Conservation (phyloP, 2,113 vertebrate genomes). For the Noturus placidus region DNA sequence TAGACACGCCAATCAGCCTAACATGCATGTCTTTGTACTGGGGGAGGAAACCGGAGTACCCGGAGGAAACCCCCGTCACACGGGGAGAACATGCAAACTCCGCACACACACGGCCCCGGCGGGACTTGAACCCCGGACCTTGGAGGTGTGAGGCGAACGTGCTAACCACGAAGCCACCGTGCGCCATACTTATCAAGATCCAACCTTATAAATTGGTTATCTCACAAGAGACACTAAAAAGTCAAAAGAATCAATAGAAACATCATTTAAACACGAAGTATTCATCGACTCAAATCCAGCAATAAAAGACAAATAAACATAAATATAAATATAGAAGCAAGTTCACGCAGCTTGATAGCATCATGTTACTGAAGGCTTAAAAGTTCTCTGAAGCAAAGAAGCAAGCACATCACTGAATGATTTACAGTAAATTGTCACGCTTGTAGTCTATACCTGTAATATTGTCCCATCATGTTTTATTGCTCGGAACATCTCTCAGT, state of each 20-base stretch:
- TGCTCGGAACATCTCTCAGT: neutral
- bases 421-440: slow-evolving; percentile 2
- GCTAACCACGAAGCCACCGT: too few species aligned
- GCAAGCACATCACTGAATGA: slow-evolving; percentile 45
- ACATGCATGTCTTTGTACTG: too few species aligned
- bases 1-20: too few species aligned
- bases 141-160: too few species aligned
- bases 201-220: slow-evolving; percentile 48
- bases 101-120: too few species aligned
- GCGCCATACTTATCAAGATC: slow-evolving; percentile 39
- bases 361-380: neutral
- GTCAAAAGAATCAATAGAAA: slow-evolving; percentile 48
- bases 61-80: too few species aligned
- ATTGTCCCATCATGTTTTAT: slow-evolving; percentile 17
- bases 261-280: slow-evolving; percentile 41
- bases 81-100: too few species aligned
- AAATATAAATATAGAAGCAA: slow-evolving; percentile 29
- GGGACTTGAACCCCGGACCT: too few species aligned
- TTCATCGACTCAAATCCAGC: slow-evolving; percentile 15
- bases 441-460: neutral
- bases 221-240: slow-evolving; percentile 45
- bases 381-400: slow-evolving; percentile 28
- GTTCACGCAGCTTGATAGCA: neutral
- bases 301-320: slow-evolving; percentile 38
- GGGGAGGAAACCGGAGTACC: too few species aligned